Base-by-base conservation (phyloP, 92 coral and sea anemone species). In the Ricordea florida region DNA sequence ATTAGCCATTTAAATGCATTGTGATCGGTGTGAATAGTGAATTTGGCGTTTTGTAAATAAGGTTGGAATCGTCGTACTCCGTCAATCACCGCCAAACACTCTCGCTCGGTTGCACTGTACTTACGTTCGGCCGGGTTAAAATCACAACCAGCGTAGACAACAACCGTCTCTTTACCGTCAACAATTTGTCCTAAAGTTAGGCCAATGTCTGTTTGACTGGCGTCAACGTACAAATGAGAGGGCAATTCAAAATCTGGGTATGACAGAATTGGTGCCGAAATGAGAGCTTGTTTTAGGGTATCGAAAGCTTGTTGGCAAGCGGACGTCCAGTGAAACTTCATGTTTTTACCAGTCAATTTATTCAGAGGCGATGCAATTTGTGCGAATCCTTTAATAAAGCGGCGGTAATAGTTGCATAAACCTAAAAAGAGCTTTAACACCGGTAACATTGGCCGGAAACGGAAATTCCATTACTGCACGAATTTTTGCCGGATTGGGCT, bases 391-490 rank as follows among this genome's bases (percentile, higher is more conserved):
- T 83, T 49, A 1, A 87, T 81, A 41, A 89, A 89, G 37, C 88
- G 75, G 6, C 86, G 50, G 60, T 79, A 84, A 44, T 89, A 85
- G n/a, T 69, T 64, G 5, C 66, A 67, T 4, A 88, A 49, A 0
- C 93, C 93, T 15, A 88, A 59, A 35, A 83, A 88, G n/a, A 13
- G 87, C 69, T 2, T 89, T 27, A 1, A 84, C 59, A 0, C 78
- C 87, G 23, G 76, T 69, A 1, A 85, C 79, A 35, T 50, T 74
- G 35, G 48, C 60, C 1, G 94, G 94, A 0, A 46, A 20, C 0
- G 90, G 90, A 41, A 80, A 89, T 1, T 84, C 80, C 16, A 49
- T 40, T 0, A 85, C 84, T 0, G 74, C 77, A 11, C 42, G 29
- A 8, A 71, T 72, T 20, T 80, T 89, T 1, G 51, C 72, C 1